Evolutionary conservation across 1,140 invertebrate species (phyloP).

Genomic region (Planococcus citri): DNA sequence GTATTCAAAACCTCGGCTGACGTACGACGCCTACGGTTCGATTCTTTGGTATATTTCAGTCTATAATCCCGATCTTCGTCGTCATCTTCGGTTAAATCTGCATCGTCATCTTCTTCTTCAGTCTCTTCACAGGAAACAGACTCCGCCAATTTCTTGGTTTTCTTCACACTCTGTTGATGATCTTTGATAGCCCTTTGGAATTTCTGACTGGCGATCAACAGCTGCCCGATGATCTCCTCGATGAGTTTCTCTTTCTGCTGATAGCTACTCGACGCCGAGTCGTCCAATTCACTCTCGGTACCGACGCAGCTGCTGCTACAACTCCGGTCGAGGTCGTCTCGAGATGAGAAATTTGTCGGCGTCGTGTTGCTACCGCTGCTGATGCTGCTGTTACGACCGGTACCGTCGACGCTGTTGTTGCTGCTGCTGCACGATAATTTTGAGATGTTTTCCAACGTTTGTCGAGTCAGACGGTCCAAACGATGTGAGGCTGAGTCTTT

Average conservation of each 20-base stretch:
- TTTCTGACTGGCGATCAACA: conserved; percentile 69
- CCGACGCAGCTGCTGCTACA: not conserved
- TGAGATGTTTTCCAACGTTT: not conserved
- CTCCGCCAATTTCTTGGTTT: not conserved
- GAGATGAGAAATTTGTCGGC: conserved; percentile 26
- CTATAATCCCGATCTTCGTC: conserved; percentile 40
- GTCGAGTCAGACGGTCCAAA: not conserved
- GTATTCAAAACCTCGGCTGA: not conserved
- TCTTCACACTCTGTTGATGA: conserved; percentile 28
- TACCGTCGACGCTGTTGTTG: conserved; percentile 3
- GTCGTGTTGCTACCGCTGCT: not conserved
- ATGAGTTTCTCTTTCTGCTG: conserved; percentile 41
- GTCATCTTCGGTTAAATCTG: conserved; percentile 25
- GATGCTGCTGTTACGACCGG: conserved; percentile 21
- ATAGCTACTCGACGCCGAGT: conserved; percentile 8
- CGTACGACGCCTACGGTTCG: not conserved
- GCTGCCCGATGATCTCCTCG: conserved; percentile 66
- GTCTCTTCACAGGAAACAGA: not conserved
- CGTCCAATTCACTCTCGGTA: not conserved
- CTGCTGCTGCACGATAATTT: conserved; percentile 13
- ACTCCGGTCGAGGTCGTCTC: conserved; percentile 30
- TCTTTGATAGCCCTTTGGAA: conserved; percentile 65
- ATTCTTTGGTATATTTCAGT: conserved; percentile 37
- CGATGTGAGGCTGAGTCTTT: not conserved
- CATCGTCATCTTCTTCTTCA: not conserved